Evolutionary conservation across 1,140 invertebrate genomes (phyloP), one percentile per base, ranked within the genome.

Genomic region (Agrilus planipennis): DNA sequence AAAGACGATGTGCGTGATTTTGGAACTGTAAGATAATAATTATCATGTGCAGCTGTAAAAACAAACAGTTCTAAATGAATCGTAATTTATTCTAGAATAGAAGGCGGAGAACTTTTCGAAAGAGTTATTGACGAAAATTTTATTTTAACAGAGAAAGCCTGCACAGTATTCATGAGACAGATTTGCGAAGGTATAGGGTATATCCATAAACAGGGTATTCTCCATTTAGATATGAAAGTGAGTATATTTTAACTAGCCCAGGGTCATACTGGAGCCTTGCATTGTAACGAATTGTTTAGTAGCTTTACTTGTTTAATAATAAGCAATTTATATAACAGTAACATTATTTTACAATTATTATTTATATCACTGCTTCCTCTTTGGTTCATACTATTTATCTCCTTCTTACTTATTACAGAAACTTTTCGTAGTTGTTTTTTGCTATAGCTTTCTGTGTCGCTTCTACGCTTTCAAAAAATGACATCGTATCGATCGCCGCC

Each of bases 111-210:
- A 68, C 70, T 98, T 5, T 99, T 99, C 60, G 95, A 98, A 64
- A 74, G 94, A 42, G 93, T 99, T 4, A 95, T 98, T 44, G 90
- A 93, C 53, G 94, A 98, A 58, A 92, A 97, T 60, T 98, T 98
- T 57, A 75, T 96, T 9, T 67, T 99, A 42, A 97, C 93, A 0
- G 95, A 99, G 60, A 80, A 87, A 41, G 86, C 89, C 2, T 95
- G 92, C 61, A 82, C 89, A 0, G 84, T 95, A 38, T 97, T 98
- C 57, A 89, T 97, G 72, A 70, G 91, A 19, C 94, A 99, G 68
- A 96, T 98, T 49, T 95, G 90, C 60, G 90, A 97, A 60, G 94
- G 91, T 11, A 81, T 98, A 40, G 84, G 88, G 49, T 98, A 94
- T 56, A 93, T 98, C 57, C 95, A 99, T 57, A 76, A 81, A 14